phyloP scores from a whole-genome alignment of 2,113 vertebrate species.

The Laticauda laticaudata region DNA sequence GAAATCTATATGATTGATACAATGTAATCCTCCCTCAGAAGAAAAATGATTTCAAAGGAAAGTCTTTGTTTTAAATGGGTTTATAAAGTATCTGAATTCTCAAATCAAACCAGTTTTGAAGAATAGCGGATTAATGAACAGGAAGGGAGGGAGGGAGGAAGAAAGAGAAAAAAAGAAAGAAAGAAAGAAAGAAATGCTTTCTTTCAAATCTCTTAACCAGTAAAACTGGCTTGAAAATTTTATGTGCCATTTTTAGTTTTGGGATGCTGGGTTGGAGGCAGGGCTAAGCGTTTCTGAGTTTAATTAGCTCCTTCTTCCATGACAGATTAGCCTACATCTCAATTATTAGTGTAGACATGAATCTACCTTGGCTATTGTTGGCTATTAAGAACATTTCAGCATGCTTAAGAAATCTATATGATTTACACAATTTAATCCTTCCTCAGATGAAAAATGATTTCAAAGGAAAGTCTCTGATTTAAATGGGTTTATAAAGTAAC shows the following conservation, averaged over 20 bases:
- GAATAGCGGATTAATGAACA: slow-evolving; percentile 30
- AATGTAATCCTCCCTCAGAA: slow-evolving; percentile 18
- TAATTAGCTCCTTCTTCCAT: neutral
- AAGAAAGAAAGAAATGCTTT: neutral
- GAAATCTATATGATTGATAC: slow-evolving; percentile 19
- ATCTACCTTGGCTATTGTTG: neutral
- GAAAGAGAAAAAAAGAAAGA: no score
- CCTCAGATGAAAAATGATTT: slow-evolving; percentile 42
- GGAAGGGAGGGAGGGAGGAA: neutral
- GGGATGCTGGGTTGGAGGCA: neutral
- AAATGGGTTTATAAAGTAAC: slow-evolving; percentile 34
- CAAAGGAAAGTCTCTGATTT: slow-evolving; percentile 49
- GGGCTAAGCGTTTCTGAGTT: neutral
- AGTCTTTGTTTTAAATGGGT: slow-evolving; percentile 44
- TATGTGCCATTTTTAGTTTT: neutral
- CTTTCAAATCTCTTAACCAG: neutral
- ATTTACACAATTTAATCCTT: neutral
- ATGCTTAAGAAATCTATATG: slow-evolving; percentile 15
- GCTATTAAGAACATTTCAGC: slow-evolving; percentile 19
- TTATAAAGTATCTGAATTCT: slow-evolving; percentile 27
- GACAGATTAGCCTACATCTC: neutral
- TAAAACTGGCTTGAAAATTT: neutral
- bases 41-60: slow-evolving; percentile 47
- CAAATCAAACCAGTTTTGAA: slow-evolving; percentile 36
- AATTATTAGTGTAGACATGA: slow-evolving; percentile 1